These are phyloP conservation scores for Palythoa grandis DNA, from an alignment of 92 coral and sea anemone species.

Conservation along the genomic window DNA sequence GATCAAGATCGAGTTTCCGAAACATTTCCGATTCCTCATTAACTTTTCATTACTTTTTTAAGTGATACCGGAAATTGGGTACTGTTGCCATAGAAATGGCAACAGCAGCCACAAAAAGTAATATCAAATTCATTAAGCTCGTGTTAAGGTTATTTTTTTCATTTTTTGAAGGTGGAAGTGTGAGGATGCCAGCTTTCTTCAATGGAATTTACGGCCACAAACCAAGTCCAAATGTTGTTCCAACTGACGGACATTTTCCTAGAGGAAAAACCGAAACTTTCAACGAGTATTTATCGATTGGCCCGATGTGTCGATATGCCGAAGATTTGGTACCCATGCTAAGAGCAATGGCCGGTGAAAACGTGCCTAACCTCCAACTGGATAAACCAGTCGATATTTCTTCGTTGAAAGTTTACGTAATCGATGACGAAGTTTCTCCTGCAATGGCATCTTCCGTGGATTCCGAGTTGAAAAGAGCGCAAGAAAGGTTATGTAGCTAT, in stretches of 20 bases:
- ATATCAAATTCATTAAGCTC: too few relatives aligned
- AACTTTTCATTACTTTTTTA: too few relatives aligned
- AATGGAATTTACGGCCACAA: slow-evolving; percentile 89
- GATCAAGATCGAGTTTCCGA: too few relatives aligned
- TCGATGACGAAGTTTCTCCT: slow-evolving; percentile 62
- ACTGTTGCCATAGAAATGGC: too few relatives aligned
- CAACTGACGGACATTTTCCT: slow-evolving; percentile 83
- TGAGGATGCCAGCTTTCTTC: slow-evolving; percentile 87
- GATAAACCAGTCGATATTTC: slow-evolving; percentile 73
- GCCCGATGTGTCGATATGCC: slow-evolving; percentile 86
- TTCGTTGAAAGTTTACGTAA: slow-evolving; percentile 66
- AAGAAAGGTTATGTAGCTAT: slow-evolving; percentile 50
- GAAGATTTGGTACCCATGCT: slow-evolving; percentile 74
- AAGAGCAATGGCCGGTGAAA: slow-evolving; percentile 75
- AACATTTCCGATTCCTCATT: too few relatives aligned
- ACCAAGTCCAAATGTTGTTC: slow-evolving; percentile 82
- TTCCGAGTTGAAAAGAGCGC: slow-evolving; percentile 54
- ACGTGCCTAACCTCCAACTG: slow-evolving; percentile 57
- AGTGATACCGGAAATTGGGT: too few relatives aligned
- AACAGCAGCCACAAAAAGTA: too few relatives aligned
- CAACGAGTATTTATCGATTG: slow-evolving; percentile 80
- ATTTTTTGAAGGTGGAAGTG: slow-evolving; percentile 71
- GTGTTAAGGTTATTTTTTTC: too few relatives aligned
- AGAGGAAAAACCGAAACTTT: slow-evolving; percentile 68
- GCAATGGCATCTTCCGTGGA: slow-evolving; percentile 68